phyloP scores from a whole-genome alignment of 2,797 vertebrate species.

The Takifugu ocellatus region DNA sequence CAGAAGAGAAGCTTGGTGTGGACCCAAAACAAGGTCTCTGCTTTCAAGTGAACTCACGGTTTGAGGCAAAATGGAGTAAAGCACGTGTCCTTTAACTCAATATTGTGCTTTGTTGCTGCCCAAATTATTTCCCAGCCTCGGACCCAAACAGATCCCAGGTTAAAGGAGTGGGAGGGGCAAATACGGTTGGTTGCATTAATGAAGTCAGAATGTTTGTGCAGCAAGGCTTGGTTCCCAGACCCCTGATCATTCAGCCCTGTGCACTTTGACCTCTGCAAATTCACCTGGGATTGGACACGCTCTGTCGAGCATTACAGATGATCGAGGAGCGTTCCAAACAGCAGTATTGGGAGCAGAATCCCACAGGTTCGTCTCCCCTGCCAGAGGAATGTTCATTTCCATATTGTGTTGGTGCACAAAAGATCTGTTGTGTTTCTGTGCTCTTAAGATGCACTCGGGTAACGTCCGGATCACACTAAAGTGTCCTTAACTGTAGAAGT shows the following conservation, averaged over 20 bases:
- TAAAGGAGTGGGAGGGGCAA: constrained; percentile 60
- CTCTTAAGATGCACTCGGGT: constrained; percentile 21
- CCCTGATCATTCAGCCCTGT: constrained; percentile 38
- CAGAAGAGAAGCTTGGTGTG: neutral
- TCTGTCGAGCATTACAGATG: constrained; percentile 17
- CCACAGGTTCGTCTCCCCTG: constrained; percentile 62
- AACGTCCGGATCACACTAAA: constrained; percentile 16
- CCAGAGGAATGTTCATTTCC: constrained; percentile 61
- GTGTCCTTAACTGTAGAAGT: constrained; percentile 8
- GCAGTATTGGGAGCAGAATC: constrained; percentile 30
- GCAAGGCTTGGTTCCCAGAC: constrained; percentile 60
- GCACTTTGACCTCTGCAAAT: constrained; percentile 44
- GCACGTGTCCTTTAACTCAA: no score
- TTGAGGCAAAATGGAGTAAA: no score
- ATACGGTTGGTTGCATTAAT: constrained; percentile 57
- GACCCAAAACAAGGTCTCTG: no score
- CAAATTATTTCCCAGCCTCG: constrained; percentile 34
- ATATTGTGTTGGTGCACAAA: constrained; percentile 38
- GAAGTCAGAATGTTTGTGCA: constrained; percentile 58
- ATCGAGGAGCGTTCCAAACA: constrained; percentile 37
- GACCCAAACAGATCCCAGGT: constrained; percentile 36
- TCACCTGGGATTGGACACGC: constrained; percentile 33
- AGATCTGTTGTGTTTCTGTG: constrained; percentile 53
- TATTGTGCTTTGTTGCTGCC: no score
- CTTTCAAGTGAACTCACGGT: no score